Percentiles rank a stretch among this genome's conserved stretches.
Conservation (phyloP, 1,140 invertebrate species). For the Drosophila tristis region DNA sequence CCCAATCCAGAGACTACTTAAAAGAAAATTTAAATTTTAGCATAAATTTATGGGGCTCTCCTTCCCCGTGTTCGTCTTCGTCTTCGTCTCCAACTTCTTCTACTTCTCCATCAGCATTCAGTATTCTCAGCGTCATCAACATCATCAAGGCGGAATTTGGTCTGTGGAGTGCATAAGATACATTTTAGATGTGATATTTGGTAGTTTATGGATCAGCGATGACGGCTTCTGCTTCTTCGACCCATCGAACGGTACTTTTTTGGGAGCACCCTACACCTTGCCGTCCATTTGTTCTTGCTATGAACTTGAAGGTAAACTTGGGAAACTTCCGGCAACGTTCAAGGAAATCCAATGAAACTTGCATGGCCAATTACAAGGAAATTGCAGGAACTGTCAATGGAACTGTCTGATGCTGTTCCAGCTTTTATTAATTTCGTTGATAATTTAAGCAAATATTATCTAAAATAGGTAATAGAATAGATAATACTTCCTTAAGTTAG, state of each 20-base stretch:
- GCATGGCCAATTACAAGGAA: too few species aligned
- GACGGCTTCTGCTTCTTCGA: slow-evolving; percentile 37
- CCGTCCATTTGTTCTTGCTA: not conserved
- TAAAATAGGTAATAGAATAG: too few species aligned
- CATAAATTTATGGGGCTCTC: slow-evolving; percentile 72
- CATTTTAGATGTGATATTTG: slow-evolving; percentile 39
- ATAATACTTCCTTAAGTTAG: too few species aligned
- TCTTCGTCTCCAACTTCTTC: too few species aligned
- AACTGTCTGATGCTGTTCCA: too few species aligned
- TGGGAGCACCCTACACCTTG: not conserved
- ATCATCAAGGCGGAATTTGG: slow-evolving; percentile 43
- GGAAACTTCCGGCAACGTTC: too few species aligned
- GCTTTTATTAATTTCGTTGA: too few species aligned
- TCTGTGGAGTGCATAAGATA: slow-evolving; percentile 42
- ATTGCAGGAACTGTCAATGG: too few species aligned
- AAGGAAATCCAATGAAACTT: too few species aligned
- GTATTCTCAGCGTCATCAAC: slow-evolving; percentile 39
- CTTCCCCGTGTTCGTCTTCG: not conserved
- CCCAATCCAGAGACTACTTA: slow-evolving; percentile 32
- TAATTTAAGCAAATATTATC: too few species aligned
- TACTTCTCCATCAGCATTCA: not conserved
- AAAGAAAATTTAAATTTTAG: slow-evolving; percentile 81
- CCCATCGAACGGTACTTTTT: slow-evolving; percentile 27
- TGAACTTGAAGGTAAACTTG: too few species aligned
- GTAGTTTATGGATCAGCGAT: slow-evolving; percentile 42